phyloP scores from a whole-genome alignment of 2,113 vertebrate genomes.

The Nothoprocta pentlandii region DNA sequence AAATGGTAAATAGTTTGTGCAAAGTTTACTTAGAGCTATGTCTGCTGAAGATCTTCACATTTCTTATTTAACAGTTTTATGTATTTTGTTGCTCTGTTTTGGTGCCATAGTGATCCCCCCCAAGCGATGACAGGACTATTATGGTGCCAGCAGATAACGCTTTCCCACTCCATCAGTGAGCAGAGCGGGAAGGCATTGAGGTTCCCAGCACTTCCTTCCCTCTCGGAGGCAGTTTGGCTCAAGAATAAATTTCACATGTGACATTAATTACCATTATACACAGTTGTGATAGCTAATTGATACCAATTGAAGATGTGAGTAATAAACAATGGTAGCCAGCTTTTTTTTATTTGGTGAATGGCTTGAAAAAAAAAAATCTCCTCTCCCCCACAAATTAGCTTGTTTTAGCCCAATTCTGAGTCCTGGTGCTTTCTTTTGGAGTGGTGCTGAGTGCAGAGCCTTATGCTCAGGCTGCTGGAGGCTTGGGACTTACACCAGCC shows the following conservation, averaged over 20 bases:
- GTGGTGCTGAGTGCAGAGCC: not conserved
- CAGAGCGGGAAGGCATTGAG: not conserved
- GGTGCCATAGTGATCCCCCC: constrained; percentile 53
- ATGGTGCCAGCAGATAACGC: not conserved
- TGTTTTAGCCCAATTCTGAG: not conserved
- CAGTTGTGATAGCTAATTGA: not conserved
- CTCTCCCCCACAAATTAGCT: not conserved
- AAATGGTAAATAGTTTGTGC: not conserved
- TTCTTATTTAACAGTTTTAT: not conserved
- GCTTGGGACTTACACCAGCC: not conserved
- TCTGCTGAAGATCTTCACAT: not conserved
- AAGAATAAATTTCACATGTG: not conserved
- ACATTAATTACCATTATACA: not conserved
- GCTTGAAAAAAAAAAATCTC: not conserved
- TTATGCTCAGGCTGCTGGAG: not conserved
- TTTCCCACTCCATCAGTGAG: not conserved
- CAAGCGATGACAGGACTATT: constrained; percentile 44
- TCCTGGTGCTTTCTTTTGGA: not conserved
- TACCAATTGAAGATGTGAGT: not conserved
- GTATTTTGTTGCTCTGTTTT: constrained; percentile 11
- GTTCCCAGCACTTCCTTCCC: not conserved
- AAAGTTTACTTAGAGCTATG: not conserved
- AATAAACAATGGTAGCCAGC: not conserved
- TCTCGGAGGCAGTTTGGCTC: not conserved
- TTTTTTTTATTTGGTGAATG: not conserved